Percentiles rank a stretch among this genome's conserved stretches.
Conservation (phyloP, 2,797 vertebrate species). For the Enteromius viviparus region DNA sequence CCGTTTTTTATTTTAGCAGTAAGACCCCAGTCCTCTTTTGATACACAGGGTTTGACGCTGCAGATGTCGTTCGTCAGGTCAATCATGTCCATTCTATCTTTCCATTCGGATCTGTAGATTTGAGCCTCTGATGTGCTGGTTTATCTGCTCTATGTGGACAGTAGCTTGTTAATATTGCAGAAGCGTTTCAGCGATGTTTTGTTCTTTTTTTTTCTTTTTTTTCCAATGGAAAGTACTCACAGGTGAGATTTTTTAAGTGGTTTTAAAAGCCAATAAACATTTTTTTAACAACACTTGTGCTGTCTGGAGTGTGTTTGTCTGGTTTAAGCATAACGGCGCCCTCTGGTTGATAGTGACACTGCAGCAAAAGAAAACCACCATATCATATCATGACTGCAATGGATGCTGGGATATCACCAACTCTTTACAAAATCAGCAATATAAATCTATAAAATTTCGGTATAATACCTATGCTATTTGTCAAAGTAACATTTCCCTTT, state of each 20-base stretch:
- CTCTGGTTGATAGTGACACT: constrained; percentile 18
- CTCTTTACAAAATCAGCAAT: background rate
- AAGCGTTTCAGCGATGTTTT: constrained; percentile 89
- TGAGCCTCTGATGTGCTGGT: constrained; percentile 89
- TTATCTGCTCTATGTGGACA: constrained; percentile 98
- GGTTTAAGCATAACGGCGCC: background rate
- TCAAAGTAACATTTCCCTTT: no score
- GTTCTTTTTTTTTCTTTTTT: constrained; percentile 53
- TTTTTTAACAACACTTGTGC: constrained; percentile 82
- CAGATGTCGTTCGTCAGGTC: constrained; percentile 87
- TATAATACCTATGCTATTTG: no score
- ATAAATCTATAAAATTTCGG: background rate
- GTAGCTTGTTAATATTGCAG: constrained; percentile 97
- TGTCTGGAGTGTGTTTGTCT: background rate
- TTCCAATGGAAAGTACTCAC: constrained; percentile 99
- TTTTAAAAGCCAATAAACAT: constrained; percentile 99
- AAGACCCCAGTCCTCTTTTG: constrained; percentile 82
- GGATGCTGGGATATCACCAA: background rate
- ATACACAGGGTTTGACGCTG: constrained; percentile 89
- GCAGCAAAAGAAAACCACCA: background rate
- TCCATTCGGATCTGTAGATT: constrained; percentile 89
- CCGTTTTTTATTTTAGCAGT: constrained; percentile 83
- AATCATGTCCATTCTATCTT: constrained; percentile 86
- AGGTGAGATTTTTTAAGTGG: constrained; percentile 99
- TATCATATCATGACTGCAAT: background rate